phyloP scores from a whole-genome alignment of 1,140 invertebrate genomes.

The Panulirus ornatus region DNA sequence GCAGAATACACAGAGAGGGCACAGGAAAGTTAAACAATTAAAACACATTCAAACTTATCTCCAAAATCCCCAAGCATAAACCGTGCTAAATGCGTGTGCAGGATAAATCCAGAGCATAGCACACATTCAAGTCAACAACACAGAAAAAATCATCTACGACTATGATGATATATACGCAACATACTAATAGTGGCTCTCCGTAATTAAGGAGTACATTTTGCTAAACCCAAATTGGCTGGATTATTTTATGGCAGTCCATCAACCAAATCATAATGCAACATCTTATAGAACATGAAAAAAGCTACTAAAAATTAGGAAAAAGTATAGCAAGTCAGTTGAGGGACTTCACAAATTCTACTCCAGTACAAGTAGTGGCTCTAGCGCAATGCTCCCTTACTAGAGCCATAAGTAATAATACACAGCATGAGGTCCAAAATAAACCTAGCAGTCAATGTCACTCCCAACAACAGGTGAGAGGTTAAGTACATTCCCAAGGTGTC shows the following conservation, averaged over 20 bases:
- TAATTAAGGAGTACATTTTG: constrained; percentile 66
- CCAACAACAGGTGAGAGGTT: constrained; percentile 72
- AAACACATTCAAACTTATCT: constrained; percentile 71
- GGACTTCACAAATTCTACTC: constrained; percentile 56
- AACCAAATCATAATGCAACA: constrained; percentile 26
- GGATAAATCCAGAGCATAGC: constrained; percentile 73
- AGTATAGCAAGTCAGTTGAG: constrained; percentile 45
- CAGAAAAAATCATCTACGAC: constrained; percentile 73
- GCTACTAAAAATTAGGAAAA: constrained; percentile 11
- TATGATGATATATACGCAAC: constrained; percentile 70
- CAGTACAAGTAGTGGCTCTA: constrained; percentile 52
- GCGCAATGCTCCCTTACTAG: constrained; percentile 65
- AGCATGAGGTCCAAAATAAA: constrained; percentile 72
- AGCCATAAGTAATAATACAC: constrained; percentile 70
- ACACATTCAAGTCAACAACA: constrained; percentile 73
- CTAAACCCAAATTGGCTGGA: constrained; percentile 53
- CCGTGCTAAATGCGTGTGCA: constrained; percentile 72
- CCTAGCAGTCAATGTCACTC: constrained; percentile 73
- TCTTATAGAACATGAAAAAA: constrained; percentile 33
- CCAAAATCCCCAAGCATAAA: constrained; percentile 73
- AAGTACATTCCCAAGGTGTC: constrained; percentile 72
- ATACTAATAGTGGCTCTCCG: constrained; percentile 70
- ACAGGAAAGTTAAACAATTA: constrained; percentile 72
- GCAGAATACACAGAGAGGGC: constrained; percentile 73
- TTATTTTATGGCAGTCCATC: constrained; percentile 58